phyloP scores from a whole-genome alignment of 1,140 invertebrate genomes.

The Bactericera cockerelli region DNA sequence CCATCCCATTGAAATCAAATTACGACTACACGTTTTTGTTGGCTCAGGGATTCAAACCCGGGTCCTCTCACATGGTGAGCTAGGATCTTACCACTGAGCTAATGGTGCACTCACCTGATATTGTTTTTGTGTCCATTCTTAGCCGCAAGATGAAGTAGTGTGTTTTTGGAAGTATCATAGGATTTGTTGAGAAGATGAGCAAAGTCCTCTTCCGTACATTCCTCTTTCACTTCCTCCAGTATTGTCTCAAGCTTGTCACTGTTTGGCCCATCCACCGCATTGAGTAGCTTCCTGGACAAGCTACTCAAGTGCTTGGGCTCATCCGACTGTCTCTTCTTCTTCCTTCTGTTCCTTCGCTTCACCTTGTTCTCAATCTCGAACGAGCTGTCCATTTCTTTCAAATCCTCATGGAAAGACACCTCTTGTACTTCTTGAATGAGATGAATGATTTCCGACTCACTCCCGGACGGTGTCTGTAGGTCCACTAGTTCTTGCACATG shows the following conservation, averaged over 20 bases:
- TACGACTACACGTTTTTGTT: too few species aligned
- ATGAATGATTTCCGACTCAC: conserved; percentile 14
- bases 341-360: conserved; percentile 26
- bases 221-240: conserved; percentile 20
- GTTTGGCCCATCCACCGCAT: conserved; percentile 20
- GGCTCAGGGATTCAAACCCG: too few species aligned
- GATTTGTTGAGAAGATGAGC: conserved; percentile 7
- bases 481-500: conserved; percentile 21
- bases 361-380: conserved; percentile 14
- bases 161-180: conserved; percentile 29
- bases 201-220: conserved; percentile 17
- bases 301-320: conserved; percentile 16
- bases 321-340: conserved; percentile 30
- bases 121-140: conserved; percentile 40
- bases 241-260: conserved; percentile 24
- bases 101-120: conserved; percentile 42
- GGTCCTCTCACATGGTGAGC: too few species aligned
- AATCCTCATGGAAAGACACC: conserved; percentile 18
- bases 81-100: too few species aligned
- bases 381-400: conserved; percentile 17
- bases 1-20: too few species aligned
- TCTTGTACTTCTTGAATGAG: conserved; percentile 17
- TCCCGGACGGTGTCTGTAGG: not conserved
- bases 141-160: conserved; percentile 54
- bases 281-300: conserved; percentile 17